Conservation (phyloP, 1,140 invertebrate genomes). For the Drosophila malerkotliana region DNA sequence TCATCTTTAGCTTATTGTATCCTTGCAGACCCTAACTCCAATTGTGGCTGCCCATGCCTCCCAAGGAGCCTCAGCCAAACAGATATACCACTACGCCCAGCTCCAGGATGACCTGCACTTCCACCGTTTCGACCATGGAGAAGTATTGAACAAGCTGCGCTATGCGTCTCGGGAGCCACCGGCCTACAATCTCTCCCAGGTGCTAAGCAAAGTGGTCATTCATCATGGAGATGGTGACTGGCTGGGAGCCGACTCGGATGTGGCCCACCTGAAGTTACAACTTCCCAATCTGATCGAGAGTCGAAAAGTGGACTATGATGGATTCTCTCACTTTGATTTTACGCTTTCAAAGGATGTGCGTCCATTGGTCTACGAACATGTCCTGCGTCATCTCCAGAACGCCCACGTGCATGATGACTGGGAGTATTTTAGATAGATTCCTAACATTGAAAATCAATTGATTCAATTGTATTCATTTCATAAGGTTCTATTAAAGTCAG, state of each 20-base stretch:
- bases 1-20: not conserved
- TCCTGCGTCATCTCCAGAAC: constrained; percentile 3
- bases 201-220: constrained; percentile 26
- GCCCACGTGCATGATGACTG: not conserved
- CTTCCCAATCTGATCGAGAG: constrained; percentile 44
- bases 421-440: not conserved
- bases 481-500: not conserved
- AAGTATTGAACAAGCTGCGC: constrained; percentile 10
- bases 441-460: not conserved
- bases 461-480: not conserved
- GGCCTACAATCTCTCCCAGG: constrained; percentile 36
- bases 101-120: constrained; percentile 11
- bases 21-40: constrained; percentile 39
- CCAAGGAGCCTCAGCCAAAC: constrained; percentile 44
- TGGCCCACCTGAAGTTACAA: not conserved
- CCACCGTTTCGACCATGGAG: constrained; percentile 34
- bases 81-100: constrained; percentile 56
- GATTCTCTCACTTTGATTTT: constrained; percentile 55
- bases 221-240: constrained; percentile 47
- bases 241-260: constrained; percentile 26
- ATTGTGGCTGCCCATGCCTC: constrained; percentile 42
- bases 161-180: constrained; percentile 4
- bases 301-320: not conserved
- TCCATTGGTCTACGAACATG: constrained; percentile 19
- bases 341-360: constrained; percentile 45